Conservation (phyloP, 2,113 vertebrate genomes). For the Myrmecophaga tridactyla region DNA sequence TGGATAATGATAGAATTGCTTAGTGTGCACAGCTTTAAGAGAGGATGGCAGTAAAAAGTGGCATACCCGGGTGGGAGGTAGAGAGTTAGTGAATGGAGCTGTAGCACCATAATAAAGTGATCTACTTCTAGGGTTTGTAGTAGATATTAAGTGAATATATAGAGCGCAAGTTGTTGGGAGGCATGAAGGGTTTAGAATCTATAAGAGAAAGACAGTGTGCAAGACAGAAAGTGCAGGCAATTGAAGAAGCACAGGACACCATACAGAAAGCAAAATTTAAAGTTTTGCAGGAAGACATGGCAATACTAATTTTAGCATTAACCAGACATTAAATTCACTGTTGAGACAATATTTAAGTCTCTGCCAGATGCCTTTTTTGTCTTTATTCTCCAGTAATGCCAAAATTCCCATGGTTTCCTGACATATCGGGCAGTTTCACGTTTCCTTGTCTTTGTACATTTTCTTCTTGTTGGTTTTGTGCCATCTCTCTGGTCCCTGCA, state of each 20-base stretch:
- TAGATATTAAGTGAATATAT: background rate
- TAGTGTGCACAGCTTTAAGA: background rate
- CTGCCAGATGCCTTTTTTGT: background rate
- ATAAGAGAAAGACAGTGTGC: background rate
- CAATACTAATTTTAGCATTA: background rate
- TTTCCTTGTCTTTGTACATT: rapidly evolving
- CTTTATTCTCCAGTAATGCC: background rate
- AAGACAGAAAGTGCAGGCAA: background rate
- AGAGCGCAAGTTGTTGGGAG: too few relatives aligned
- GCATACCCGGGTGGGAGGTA: rapidly evolving
- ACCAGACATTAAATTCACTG: too few relatives aligned
- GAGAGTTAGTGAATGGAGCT: rapidly evolving
- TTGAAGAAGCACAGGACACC: background rate
- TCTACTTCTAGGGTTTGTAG: too few relatives aligned
- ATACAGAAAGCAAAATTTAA: rapidly evolving
- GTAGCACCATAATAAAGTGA: rapidly evolving
- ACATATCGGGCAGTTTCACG: too few relatives aligned
- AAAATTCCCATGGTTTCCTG: background rate
- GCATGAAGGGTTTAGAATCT: too few relatives aligned
- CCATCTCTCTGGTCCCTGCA: rapidly evolving
- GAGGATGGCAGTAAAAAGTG: too few relatives aligned
- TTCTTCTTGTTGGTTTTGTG: background rate
- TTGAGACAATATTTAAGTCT: background rate
- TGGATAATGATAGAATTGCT: rapidly evolving
- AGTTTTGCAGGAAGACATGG: background rate